Conservation (phyloP, 2,888 invertebrate species). For the Aelia acuminata region DNA sequence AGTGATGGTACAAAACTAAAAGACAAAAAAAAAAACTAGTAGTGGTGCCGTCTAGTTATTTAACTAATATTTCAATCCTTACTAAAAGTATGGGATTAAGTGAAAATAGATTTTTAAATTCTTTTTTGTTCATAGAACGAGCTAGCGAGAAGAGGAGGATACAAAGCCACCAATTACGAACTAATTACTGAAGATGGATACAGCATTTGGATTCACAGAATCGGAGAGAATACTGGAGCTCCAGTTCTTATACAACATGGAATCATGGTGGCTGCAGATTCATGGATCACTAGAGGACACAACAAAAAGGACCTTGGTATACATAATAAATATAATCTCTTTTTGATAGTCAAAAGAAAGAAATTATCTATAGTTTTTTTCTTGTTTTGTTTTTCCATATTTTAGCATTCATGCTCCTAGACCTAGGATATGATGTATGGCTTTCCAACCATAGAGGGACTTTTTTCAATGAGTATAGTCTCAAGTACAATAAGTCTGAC, state of each 20-base stretch:
- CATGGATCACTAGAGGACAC: slow-evolving; percentile 36
- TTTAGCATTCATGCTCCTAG: not conserved
- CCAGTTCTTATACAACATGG: slow-evolving; percentile 56
- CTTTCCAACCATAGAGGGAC: slow-evolving; percentile 55
- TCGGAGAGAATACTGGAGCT: not conserved
- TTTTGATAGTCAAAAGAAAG: no score
- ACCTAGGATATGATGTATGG: slow-evolving; percentile 57
- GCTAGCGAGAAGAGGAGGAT: slow-evolving; percentile 4
- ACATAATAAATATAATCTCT: no score
- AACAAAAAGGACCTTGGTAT: not conserved
- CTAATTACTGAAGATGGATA: slow-evolving; percentile 50
- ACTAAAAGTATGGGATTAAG: no score
- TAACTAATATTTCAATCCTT: no score
- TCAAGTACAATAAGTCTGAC: not conserved
- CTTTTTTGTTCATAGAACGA: not conserved
- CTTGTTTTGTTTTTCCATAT: not conserved
- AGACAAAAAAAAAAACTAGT: no score
- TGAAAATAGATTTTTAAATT: no score
- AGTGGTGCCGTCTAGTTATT: no score
- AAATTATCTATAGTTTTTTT: no score
- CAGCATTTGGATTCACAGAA: slow-evolving; percentile 21
- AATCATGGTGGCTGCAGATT: slow-evolving; percentile 1
- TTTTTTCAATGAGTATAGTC: not conserved
- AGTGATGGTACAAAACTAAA: no score
- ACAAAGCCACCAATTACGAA: not conserved